phyloP scores from a whole-genome alignment of 2,888 invertebrate species.

The Agrotis exclamationis region DNA sequence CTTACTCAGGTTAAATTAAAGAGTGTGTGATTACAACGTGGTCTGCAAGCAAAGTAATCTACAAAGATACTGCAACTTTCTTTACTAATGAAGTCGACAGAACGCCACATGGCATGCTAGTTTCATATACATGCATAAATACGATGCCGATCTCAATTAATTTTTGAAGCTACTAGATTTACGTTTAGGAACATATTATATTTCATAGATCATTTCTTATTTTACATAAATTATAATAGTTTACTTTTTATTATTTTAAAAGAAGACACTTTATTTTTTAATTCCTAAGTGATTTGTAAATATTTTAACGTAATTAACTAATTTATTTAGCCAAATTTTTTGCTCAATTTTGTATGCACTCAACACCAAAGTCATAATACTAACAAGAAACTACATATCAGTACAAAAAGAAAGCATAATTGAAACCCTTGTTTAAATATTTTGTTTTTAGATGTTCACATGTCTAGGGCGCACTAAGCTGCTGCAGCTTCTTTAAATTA shows the following conservation, averaged over 20 bases:
- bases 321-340: conserved; percentile 90
- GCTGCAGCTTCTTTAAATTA: neutral
- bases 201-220: conserved; percentile 79
- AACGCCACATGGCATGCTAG: conserved; percentile 64
- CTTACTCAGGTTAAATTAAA: conserved; percentile 27
- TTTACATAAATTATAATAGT: conserved; percentile 79
- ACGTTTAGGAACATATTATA: conserved; percentile 76
- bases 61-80: conserved; percentile 38
- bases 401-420: conserved; percentile 88
- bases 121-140: conserved; percentile 74
- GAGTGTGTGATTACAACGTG: conserved; percentile 31
- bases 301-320: conserved; percentile 81
- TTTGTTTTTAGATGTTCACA: conserved; percentile 37
- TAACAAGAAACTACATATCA: conserved; percentile 85
- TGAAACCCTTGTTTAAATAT: conserved; percentile 62
- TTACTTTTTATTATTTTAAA: conserved; percentile 81
- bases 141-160: conserved; percentile 89
- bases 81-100: conserved; percentile 38
- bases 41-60: conserved; percentile 43
- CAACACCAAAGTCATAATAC: conserved; percentile 91
- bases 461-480: conserved; percentile 12
- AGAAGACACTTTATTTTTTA: conserved; percentile 88
- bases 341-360: conserved; percentile 90
- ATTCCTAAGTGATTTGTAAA: conserved; percentile 79
- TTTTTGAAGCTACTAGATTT: conserved; percentile 90